Percentiles rank a stretch among this genome's conserved stretches.
Evolutionary conservation across 2,888 invertebrate species (phyloP).

Genomic region (Catocala sponsa): DNA sequence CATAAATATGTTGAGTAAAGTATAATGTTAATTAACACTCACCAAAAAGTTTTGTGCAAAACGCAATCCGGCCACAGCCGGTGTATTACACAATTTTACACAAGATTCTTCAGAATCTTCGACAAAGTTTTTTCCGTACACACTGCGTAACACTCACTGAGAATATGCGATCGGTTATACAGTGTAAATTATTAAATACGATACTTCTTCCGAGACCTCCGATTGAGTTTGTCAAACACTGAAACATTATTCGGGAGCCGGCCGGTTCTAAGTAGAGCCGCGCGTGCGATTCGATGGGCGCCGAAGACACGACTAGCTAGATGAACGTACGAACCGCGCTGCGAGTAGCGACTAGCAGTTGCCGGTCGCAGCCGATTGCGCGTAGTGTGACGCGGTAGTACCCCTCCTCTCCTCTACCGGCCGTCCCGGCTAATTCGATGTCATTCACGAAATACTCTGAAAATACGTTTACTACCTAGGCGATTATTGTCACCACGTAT

Average conservation of each 20-base stretch:
- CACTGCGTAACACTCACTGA: conserved; percentile 88
- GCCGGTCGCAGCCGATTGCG: conserved; percentile 50
- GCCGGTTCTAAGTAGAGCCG: conserved; percentile 83
- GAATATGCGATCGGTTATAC: conserved; percentile 86
- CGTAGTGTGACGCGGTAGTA: conserved; percentile 59
- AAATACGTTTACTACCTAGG: conserved; percentile 66
- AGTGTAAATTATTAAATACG: conserved; percentile 85
- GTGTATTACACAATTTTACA: conserved; percentile 87
- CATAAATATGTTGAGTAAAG: background rate
- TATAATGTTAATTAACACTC: conserved; percentile 57
- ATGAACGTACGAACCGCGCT: conserved; percentile 54
- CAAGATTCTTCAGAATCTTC: conserved; percentile 88
- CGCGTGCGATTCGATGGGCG: conserved; percentile 84
- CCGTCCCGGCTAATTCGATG: conserved; percentile 70
- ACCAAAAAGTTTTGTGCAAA: conserved; percentile 86
- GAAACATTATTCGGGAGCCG: conserved; percentile 88
- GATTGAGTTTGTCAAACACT: conserved; percentile 87
- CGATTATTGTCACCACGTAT: conserved; percentile 43
- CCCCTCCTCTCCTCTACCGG: conserved; percentile 51
- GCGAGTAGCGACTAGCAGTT: conserved; percentile 61
- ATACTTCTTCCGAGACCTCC: conserved; percentile 87
- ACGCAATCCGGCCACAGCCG: conserved; percentile 83
- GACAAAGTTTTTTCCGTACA: conserved; percentile 88
- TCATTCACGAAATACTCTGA: conserved; percentile 82
- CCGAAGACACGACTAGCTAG: conserved; percentile 82